These are phyloP conservation scores for Drosophila leonis DNA, from an alignment of 2,888 invertebrate species.

Conservation along the genomic window DNA sequence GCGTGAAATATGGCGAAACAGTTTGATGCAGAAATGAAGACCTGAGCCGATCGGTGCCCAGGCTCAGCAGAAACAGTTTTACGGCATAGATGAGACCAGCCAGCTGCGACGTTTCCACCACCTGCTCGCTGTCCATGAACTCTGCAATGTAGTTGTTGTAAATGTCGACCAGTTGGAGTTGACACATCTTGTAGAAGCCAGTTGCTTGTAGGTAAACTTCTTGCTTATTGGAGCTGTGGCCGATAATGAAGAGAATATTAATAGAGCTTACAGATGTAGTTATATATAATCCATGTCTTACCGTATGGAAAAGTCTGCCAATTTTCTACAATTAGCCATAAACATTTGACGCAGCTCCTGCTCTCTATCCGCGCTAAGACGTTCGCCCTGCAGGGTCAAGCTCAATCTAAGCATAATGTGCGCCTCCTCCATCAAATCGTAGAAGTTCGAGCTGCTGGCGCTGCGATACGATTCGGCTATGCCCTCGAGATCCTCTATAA, in stretches of 20 bases:
- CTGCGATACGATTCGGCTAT: constrained; percentile 89
- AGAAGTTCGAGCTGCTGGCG: constrained; percentile 89
- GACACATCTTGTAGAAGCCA: constrained; percentile 85
- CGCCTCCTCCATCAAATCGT: constrained; percentile 90
- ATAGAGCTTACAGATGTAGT: not conserved
- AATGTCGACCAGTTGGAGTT: constrained; percentile 79
- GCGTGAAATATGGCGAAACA: constrained; percentile 79
- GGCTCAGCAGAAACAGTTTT: constrained; percentile 78
- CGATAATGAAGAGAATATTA: not conserved
- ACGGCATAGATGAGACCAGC: constrained; percentile 84
- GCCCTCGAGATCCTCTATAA: constrained; percentile 90
- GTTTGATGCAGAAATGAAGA: constrained; percentile 81
- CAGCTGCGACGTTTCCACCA: constrained; percentile 58
- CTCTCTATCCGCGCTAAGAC: constrained; percentile 68
- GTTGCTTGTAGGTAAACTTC: constrained; percentile 84
- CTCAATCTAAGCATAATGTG: constrained; percentile 88
- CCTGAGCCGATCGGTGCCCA: constrained; percentile 81
- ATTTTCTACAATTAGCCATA: constrained; percentile 80
- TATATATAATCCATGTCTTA: constrained; percentile 26
- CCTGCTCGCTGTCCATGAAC: constrained; percentile 51
- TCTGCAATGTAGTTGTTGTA: constrained; percentile 80
- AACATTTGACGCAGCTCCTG: constrained; percentile 76
- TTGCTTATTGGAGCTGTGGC: constrained; percentile 80
- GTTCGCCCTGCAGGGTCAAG: constrained; percentile 78
- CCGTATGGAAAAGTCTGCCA: constrained; percentile 85